These are phyloP conservation scores for Ophraella communa DNA, from an alignment of 2,888 invertebrate genomes.

Conservation along the genomic window DNA sequence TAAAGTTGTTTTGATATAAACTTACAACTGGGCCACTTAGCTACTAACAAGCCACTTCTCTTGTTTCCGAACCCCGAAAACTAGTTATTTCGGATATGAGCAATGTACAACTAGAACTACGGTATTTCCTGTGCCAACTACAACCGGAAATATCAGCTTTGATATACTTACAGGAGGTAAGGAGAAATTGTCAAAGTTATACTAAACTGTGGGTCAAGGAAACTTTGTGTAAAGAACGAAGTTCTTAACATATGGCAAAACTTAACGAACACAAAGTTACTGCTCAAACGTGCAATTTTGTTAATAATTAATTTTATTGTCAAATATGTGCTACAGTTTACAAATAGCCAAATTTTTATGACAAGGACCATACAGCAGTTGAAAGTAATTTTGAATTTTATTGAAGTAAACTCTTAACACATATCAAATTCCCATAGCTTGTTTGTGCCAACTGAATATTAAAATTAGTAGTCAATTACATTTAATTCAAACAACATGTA, in stretches of 20 bases:
- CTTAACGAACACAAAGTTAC: too few species aligned
- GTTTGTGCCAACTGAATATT: too few species aligned
- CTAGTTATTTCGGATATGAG: conserved; percentile 33
- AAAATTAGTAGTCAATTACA: too few species aligned
- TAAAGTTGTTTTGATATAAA: conserved; percentile 20
- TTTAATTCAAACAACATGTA: too few species aligned
- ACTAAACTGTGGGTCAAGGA: conserved; percentile 3
- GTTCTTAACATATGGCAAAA: too few species aligned
- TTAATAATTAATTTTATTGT: too few species aligned
- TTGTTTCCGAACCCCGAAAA: conserved; percentile 30
- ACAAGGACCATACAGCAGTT: too few species aligned
- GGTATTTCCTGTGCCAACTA: conserved; percentile 33
- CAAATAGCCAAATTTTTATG: too few species aligned
- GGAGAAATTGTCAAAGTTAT: conserved; percentile 3
- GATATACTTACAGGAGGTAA: conserved; percentile 17
- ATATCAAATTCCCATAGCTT: too few species aligned
- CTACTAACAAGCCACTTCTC: conserved; percentile 34
- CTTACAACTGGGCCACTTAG: conserved; percentile 29
- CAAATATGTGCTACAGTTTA: too few species aligned
- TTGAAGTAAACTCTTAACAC: too few species aligned
- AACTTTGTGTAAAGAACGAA: not conserved
- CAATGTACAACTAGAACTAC: conserved; percentile 33
- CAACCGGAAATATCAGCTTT: conserved; percentile 30
- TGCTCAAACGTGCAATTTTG: not conserved
- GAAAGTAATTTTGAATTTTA: too few species aligned